Conservation (phyloP, 2,113 vertebrate species). For the Paramormyrops kingsleyae region DNA sequence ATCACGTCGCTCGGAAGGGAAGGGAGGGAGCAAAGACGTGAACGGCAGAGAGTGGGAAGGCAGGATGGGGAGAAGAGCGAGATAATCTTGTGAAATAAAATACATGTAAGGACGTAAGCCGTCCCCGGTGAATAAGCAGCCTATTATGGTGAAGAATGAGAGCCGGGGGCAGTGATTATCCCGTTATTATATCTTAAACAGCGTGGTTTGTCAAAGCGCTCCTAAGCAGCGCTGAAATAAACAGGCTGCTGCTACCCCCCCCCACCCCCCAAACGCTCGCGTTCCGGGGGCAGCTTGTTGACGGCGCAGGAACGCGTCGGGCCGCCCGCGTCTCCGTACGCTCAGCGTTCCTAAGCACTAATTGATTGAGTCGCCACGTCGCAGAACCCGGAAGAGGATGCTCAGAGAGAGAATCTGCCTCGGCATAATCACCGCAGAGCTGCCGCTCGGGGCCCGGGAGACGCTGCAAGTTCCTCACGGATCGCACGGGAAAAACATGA, state of each 20-base stretch:
- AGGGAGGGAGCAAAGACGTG: slow-evolving; percentile 30
- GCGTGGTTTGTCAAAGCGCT: slow-evolving; percentile 80
- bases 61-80: slow-evolving; percentile 53
- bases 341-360: slow-evolving; percentile 35
- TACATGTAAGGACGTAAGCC: slow-evolving; percentile 68
- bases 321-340: neutral
- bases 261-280: slow-evolving; percentile 33
- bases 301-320: slow-evolving; percentile 43
- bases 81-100: slow-evolving; percentile 74
- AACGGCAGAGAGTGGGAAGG: slow-evolving; percentile 24
- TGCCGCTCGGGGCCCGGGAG: neutral
- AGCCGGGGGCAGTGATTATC: slow-evolving; percentile 82
- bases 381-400: neutral
- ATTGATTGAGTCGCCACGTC: slow-evolving; percentile 11
- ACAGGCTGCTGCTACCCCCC: slow-evolving; percentile 43
- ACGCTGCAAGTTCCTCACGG: neutral
- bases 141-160: slow-evolving; percentile 89
- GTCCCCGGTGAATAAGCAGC: slow-evolving; percentile 82
- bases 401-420: neutral
- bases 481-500: neutral
- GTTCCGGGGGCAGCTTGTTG: slow-evolving; percentile 50
- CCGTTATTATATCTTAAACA: slow-evolving; percentile 89
- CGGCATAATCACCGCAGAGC: slow-evolving; percentile 11
- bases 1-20: neutral
- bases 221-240: slow-evolving; percentile 64